A percentile compares a stretch with the other conserved stretches of the same genome.
phyloP scores from a whole-genome alignment of 2,888 invertebrate genomes.

The Synergus japonicus region DNA sequence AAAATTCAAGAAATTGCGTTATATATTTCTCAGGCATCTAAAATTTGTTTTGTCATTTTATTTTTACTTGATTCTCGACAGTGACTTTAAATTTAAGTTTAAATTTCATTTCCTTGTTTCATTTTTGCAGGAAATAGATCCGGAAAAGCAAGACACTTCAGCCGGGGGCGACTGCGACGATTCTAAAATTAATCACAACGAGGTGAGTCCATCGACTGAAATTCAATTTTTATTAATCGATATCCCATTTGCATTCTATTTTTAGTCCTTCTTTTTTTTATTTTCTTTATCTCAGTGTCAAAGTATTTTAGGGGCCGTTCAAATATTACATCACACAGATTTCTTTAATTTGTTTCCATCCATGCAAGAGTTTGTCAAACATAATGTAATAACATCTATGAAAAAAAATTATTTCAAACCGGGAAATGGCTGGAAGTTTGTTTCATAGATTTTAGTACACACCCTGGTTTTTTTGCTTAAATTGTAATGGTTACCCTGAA shows the following conservation, averaged over 20 bases:
- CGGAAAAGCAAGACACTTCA: slow-evolving; percentile 82
- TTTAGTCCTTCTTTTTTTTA: not conserved
- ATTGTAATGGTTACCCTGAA: not conserved
- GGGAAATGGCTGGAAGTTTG: no score
- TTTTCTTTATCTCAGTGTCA: not conserved
- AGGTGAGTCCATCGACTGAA: slow-evolving; percentile 65
- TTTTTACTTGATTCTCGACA: slow-evolving; percentile 6
- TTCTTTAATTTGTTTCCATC: not conserved
- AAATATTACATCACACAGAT: no score
- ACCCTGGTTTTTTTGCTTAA: no score
- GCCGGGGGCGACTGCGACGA: slow-evolving; percentile 74
- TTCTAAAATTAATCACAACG: slow-evolving; percentile 73
- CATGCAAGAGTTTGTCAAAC: not conserved
- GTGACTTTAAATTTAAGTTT: slow-evolving; percentile 40
- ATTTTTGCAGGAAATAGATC: slow-evolving; percentile 83
- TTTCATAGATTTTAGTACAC: no score
- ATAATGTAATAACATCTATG: slow-evolving; percentile 1
- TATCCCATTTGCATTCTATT: not conserved
- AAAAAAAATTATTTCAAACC: not conserved
- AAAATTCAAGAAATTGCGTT: not conserved
- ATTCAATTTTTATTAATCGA: slow-evolving; percentile 9
- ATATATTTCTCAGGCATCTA: not conserved
- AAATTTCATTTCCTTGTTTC: slow-evolving; percentile 57
- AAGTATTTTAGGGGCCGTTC: not conserved
- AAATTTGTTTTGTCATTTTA: not conserved